Conservation (phyloP, 2,797 vertebrate genomes). For the Intellagama lesueurii region DNA sequence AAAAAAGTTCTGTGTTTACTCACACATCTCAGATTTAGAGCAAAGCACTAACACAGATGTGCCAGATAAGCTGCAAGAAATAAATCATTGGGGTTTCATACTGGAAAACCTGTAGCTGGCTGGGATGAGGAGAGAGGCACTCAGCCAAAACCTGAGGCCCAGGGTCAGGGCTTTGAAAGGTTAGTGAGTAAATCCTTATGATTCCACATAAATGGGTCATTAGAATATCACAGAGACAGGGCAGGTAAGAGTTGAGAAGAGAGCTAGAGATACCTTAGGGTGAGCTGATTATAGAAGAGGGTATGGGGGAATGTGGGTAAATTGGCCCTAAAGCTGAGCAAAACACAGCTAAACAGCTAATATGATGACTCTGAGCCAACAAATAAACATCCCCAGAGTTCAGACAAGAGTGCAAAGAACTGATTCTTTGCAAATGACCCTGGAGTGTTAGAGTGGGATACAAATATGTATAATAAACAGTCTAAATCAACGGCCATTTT, state of each 20-base stretch:
- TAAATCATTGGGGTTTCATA: neutral
- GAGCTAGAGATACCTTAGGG: too few relatives aligned
- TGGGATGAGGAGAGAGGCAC: neutral
- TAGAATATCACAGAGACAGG: too few relatives aligned
- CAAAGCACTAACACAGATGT: neutral
- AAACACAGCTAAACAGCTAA: neutral
- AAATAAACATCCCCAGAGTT: neutral
- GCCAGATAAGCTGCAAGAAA: conserved; percentile 39
- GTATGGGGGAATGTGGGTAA: too few relatives aligned
- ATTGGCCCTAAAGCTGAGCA: too few relatives aligned
- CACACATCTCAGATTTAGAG: neutral
- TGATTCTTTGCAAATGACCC: neutral
- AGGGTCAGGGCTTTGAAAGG: too few relatives aligned
- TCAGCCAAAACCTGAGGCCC: too few relatives aligned
- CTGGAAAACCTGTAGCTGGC: neutral
- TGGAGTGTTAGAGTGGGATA: neutral
- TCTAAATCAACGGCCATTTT: neutral
- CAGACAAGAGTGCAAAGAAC: neutral
- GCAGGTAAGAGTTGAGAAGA: too few relatives aligned
- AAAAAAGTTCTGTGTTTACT: conserved; percentile 1
- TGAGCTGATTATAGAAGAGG: too few relatives aligned
- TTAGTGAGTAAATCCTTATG: too few relatives aligned
- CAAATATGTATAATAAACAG: neutral
- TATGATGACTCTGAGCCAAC: neutral
- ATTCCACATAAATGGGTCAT: too few relatives aligned